Evolutionary conservation across 2,797 vertebrate genomes (phyloP), one percentile per base, ranked within the genome.

Genomic region (Apogon hyalosoma): DNA sequence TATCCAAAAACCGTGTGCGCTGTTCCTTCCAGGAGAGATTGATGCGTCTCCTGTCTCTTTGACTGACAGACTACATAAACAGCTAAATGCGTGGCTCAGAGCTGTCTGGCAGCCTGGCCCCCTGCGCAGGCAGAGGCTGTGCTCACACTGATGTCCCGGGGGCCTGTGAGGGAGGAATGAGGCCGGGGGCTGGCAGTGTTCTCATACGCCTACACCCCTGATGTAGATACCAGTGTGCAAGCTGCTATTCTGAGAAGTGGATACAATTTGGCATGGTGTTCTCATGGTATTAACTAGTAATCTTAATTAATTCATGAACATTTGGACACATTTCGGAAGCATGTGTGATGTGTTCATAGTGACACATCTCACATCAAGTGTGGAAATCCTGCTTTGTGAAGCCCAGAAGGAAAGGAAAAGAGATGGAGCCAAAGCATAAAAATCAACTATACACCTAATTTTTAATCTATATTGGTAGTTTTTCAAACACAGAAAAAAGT

Each of bases 1-100:
- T 80, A 74, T 63, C 79, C 74, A 74, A 80, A 63, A 63, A 42
- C 38, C 21, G 64, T 63, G 78, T 69, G 50, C n/a, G 69, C 69
- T 69, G 10, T 65, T 80, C 57, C 76, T 86, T 82, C 77, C 82
- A 81, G 74, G 75, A 88, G 82, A 79, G 55, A 86, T 78, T 85
- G 85, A 87, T 80, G 79, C 47, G 24, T 79, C 79, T 75, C 64
- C 58, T 54, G 9, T 80, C 76, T 59, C 68, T 57, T 68, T 87
- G 88, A 88, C 69, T 87, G 87, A 90, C 88, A 87, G 83, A 66
- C 71, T 76, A 82, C 75, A 85, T 74, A 84, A 88, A 85, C 79
- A 85, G 74, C 76, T 80, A 42, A 86, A 79, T 58, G 77, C 31
- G 21, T 46, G 61, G 74, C 66, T 83, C 50, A n/a, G 74, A 84